Percentiles rank a stretch among this genome's conserved stretches.
phyloP scores from a whole-genome alignment of 2,113 vertebrate species.

The Bujurquina vittata region DNA sequence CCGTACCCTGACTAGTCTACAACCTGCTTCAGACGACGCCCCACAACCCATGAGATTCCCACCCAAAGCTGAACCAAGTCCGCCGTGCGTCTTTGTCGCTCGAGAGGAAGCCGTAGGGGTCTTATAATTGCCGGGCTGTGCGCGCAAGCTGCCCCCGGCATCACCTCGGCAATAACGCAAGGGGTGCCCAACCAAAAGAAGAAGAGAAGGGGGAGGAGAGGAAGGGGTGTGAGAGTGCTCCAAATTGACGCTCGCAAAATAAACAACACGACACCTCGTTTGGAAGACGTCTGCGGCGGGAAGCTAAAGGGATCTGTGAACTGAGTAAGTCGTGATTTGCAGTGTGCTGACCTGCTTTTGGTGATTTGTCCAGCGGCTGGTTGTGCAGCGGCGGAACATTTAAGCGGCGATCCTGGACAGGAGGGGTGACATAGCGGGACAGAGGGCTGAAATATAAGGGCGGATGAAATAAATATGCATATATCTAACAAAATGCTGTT shows the following conservation, averaged over 20 bases:
- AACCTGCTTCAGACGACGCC: constrained; percentile 74
- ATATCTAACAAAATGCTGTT: neutral
- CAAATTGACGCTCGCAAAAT: constrained; percentile 54
- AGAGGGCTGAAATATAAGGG: constrained; percentile 1
- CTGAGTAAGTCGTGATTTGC: constrained; percentile 70
- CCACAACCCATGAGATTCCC: constrained; percentile 48
- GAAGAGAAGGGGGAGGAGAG: constrained; percentile 44
- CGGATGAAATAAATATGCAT: no score
- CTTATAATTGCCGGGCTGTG: constrained; percentile 24
- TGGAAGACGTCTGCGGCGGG: constrained; percentile 63
- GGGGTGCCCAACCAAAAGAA: constrained; percentile 49
- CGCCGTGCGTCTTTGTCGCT: constrained; percentile 38
- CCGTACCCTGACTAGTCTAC: constrained; percentile 43
- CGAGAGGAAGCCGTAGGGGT: constrained; percentile 33
- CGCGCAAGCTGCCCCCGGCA: constrained; percentile 58
- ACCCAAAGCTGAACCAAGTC: constrained; percentile 2
- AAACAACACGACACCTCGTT: constrained; percentile 60
- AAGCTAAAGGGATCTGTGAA: constrained; percentile 54
- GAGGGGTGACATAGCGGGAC: constrained; percentile 9
- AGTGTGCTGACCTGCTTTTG: constrained; percentile 38
- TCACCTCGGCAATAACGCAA: constrained; percentile 54
- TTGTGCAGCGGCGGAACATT: constrained; percentile 37
- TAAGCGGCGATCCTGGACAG: constrained; percentile 46
- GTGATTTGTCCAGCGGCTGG: constrained; percentile 31
- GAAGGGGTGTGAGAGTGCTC: constrained; percentile 36